These are phyloP conservation scores for Stylophora pistillata DNA, from an alignment of 64 coral and sea anemone genomes.

Conservation along the genomic window DNA sequence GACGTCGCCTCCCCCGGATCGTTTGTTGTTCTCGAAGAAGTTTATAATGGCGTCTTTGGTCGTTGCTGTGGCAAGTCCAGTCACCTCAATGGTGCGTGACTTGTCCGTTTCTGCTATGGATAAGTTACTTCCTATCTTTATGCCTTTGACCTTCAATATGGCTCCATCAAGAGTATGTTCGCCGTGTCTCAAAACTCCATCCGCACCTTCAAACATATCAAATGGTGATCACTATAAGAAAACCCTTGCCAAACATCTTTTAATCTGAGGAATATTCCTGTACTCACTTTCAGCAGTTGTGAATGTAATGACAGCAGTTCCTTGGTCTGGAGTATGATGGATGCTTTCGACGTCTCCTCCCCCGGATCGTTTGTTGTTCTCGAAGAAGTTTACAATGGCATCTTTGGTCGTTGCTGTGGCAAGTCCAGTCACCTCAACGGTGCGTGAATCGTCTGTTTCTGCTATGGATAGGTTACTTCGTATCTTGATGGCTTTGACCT, in stretches of 20 bases:
- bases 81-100: slow-evolving; percentile 2
- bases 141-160: not conserved
- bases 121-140: not conserved
- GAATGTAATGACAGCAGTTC: slow-evolving; percentile 12
- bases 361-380: slow-evolving; percentile 19
- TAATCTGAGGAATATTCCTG: too few species aligned
- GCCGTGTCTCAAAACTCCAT: too few species aligned
- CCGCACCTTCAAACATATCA: too few species aligned
- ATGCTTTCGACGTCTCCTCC: slow-evolving; percentile 22
- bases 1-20: slow-evolving; percentile 37
- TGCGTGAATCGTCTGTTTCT: not conserved
- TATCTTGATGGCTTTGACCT: not conserved
- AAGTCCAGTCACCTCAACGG: slow-evolving; percentile 12
- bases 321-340: not conserved
- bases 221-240: too few species aligned
- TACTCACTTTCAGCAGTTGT: not conserved
- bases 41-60: slow-evolving; percentile 17
- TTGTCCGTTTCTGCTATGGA: not conserved
- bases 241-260: not conserved
- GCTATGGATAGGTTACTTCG: too few species aligned
- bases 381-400: slow-evolving; percentile 16
- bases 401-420: not conserved
- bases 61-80: not conserved
- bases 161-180: slow-evolving; percentile 1
- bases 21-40: slow-evolving; percentile 37